Evolutionary conservation across 2,888 invertebrate species (phyloP).

Genomic region (Phasia obesa): DNA sequence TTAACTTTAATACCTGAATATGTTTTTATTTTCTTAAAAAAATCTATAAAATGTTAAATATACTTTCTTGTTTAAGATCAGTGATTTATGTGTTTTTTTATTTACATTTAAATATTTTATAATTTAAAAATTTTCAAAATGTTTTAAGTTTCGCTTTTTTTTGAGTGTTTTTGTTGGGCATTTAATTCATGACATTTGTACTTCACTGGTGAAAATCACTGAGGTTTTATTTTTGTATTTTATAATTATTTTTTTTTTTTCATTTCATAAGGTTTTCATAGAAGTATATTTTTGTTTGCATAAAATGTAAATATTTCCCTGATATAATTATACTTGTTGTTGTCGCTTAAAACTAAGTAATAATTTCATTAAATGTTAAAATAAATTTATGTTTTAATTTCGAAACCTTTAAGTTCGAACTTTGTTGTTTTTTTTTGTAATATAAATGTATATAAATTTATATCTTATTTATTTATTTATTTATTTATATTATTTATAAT

Average conservation of each 20-base stretch:
- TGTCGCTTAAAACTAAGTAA: conserved; percentile 62
- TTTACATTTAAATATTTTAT: conserved; percentile 48
- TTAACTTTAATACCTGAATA: conserved; percentile 54
- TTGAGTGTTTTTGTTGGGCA: conserved; percentile 64
- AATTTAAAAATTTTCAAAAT: conserved; percentile 62
- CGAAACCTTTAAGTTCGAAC: conserved; percentile 67
- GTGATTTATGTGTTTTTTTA: conserved; percentile 45
- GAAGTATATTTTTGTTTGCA: conserved; percentile 63
- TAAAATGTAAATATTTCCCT: conserved; percentile 69
- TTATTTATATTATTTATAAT: conserved; percentile 44
- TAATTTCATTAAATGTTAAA: conserved; percentile 63
- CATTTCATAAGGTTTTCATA: conserved; percentile 72
- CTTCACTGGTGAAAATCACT: conserved; percentile 83
- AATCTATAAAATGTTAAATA: conserved; percentile 54
- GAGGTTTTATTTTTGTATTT: conserved; percentile 75
- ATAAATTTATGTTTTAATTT: conserved; percentile 48
- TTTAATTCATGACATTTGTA: conserved; percentile 80
- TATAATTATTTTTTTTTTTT: conserved; percentile 50
- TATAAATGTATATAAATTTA: too few relatives aligned
- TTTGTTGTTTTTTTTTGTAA: conserved; percentile 56
- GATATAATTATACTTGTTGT: conserved; percentile 66
- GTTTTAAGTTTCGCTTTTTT: conserved; percentile 49
- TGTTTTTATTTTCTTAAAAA: conserved; percentile 31
- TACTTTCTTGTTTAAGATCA: conserved; percentile 49
- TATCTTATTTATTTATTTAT: too few relatives aligned